Evolutionary conservation across 1,140 invertebrate genomes (phyloP), one percentile per base, ranked within the genome.

Genomic region (Lepidurus couesii): DNA sequence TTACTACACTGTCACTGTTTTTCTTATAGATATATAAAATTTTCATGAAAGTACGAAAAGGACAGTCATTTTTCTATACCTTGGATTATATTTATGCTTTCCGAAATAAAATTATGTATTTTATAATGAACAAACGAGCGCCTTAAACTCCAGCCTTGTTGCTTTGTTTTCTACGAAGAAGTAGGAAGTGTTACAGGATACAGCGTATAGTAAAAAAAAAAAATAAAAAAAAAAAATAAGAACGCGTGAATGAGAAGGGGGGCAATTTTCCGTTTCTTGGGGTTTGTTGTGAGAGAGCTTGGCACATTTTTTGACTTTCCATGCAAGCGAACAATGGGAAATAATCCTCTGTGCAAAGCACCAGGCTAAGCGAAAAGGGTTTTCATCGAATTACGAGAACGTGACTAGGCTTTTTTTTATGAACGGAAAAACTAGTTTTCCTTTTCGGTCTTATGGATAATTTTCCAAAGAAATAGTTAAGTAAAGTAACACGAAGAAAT

Each of bases 231-330:
- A 13, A 65, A 21, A 21, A 34, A 4, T 16, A 65, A 11, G 45
- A 16, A 65, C 21, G 53, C 53, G 53, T 7, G 8, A 65, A 65
- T 21, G 53, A 65, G 53, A 65, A 21, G 16, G 53, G 53, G 21
- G 53, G 53, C 53, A 65, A 65, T 65, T 65, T 65, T 65, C 53
- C 21, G 16, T 65, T 65, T 21, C 21, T 21, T 65, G 9, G 47
- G 9, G 53, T n/a, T 65, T 65, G 53, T 21, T 65, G 53, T 65
- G 53, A 21, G 21, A 65, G 9, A 65, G 53, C 53, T 65, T 65
- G 53, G 53, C 53, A 65, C 53, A 65, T 65, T 65, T 65, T 65
- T 65, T 65, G 53, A 65, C 53, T 65, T 65, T 65, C 53, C 53
- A 65, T 21, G 53, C 53, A 65, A 65, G 53, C 53, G 53, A 65